Conservation (phyloP, 1,140 invertebrate species). For the Uloborus diversus region DNA sequence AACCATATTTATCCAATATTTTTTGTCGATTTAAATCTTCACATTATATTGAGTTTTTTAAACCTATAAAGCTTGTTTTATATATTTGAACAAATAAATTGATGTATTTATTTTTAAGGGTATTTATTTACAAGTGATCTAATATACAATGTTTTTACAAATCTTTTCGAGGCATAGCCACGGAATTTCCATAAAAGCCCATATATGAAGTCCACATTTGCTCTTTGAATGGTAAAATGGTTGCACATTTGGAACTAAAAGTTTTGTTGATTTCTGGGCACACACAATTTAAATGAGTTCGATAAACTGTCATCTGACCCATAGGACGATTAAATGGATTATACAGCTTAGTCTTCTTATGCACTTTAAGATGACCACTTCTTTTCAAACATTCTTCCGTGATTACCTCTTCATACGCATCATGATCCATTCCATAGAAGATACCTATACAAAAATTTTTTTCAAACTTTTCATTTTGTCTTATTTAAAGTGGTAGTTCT, state of each 20-base stretch:
- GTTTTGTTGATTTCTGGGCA: constrained; percentile 55
- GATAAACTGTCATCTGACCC: constrained; percentile 70
- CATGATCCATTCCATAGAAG: constrained; percentile 68
- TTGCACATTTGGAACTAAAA: constrained; percentile 60
- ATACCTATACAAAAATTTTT: constrained; percentile 60
- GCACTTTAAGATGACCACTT: constrained; percentile 56
- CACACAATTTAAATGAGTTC: constrained; percentile 64
- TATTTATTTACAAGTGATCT: not conserved
- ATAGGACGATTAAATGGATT: constrained; percentile 68
- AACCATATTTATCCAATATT: too few species aligned
- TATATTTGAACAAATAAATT: too few species aligned
- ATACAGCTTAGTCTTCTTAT: constrained; percentile 62
- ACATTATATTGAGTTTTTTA: too few species aligned
- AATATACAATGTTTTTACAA: constrained; percentile 2
- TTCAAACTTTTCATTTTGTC: too few species aligned
- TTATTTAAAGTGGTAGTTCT: too few species aligned
- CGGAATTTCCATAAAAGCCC: constrained; percentile 64
- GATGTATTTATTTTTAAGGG: too few species aligned
- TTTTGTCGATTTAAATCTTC: too few species aligned
- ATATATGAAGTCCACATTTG: constrained; percentile 68
- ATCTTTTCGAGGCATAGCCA: constrained; percentile 16
- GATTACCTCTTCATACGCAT: constrained; percentile 66
- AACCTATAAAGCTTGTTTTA: too few species aligned
- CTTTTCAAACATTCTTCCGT: constrained; percentile 65
- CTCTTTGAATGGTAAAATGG: constrained; percentile 64